Base-by-base conservation (phyloP, 2,797 vertebrate genomes). In the Forpus xanthops region DNA sequence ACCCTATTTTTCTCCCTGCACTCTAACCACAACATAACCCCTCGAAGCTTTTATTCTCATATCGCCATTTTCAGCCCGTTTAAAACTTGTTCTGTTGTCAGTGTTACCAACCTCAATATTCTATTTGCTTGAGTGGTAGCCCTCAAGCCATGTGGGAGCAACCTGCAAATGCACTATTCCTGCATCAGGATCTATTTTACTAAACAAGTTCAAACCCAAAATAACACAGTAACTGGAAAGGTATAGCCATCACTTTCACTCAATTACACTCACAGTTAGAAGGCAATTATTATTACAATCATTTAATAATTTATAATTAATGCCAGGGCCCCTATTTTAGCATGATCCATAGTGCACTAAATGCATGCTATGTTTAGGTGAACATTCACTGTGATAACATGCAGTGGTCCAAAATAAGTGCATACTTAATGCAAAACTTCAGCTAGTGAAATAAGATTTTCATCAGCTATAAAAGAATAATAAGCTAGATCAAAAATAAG, bases 181-280 rank as follows among this genome's bases (percentile, higher is more conserved):
- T 87, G 47, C 81, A 87, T 92, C 66, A 90, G n/a, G 72, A 93
- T 64, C 61, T 78, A 72, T 58, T 96, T 94, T 95, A 79, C 47
- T 91, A 73, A 87, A 61, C 80, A 85, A 74, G 30, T 89, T 87
- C 45, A 81, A 50, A 50, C 16, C 27, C 53, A 61, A 90, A 90
- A 72, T 58, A 83, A 68, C 50, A 58, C 11, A 74, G 72, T 53
- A 77, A 65, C 50, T 77, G 67, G 37, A 89, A 67, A 95, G 28
- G 44, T 91, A 74, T 47, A 91, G 64, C 33, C 11, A 2, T 61
- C 62, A 53, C 31, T 93, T 95, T 85, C 72, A 90, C 42, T 78
- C 80, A 85, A 14, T 89, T 87, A 76, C 65, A 89, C 37, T 87
- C 60, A 81, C 31, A 72, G 67, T 62, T 87, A 87, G 52, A 68